These are phyloP conservation scores for Drosophila pegasa DNA, from an alignment of 2,888 invertebrate species.

Conservation along the genomic window DNA sequence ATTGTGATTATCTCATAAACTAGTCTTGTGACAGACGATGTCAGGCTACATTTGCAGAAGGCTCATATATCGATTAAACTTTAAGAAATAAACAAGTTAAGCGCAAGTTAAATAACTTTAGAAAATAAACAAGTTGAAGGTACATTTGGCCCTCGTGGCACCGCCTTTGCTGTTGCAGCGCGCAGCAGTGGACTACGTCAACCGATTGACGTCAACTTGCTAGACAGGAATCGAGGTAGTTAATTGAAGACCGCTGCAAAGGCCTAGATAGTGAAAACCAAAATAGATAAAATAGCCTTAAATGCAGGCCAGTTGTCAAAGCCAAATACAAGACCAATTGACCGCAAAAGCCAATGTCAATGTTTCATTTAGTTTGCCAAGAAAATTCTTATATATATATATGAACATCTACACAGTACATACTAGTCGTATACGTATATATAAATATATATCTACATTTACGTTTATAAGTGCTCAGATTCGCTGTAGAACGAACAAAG, in stretches of 20 bases:
- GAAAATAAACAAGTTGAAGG: constrained; percentile 14
- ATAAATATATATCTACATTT: constrained; percentile 18
- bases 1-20: constrained; percentile 79
- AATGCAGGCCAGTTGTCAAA: constrained; percentile 53
- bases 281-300: constrained; percentile 68
- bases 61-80: constrained; percentile 55
- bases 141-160: constrained; percentile 17
- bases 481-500: constrained; percentile 19
- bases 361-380: constrained; percentile 73
- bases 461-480: constrained; percentile 38
- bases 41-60: constrained; percentile 45
- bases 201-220: constrained; percentile 20
- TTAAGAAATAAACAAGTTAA: constrained; percentile 36
- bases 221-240: constrained; percentile 11
- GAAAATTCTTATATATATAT: constrained; percentile 26
- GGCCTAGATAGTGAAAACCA: constrained; percentile 28
- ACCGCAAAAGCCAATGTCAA: constrained; percentile 74
- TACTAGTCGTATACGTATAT: constrained; percentile 15
- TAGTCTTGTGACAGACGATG: constrained; percentile 82
- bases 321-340: constrained; percentile 56
- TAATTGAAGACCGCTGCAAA: constrained; percentile 29
- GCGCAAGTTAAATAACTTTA: neutral
- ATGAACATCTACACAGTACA: constrained; percentile 9
- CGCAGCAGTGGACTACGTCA: constrained; percentile 18
- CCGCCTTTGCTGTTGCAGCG: constrained; percentile 31